Evolutionary conservation across 1,140 invertebrate species (phyloP).

Genomic region (Magallana gigas): DNA sequence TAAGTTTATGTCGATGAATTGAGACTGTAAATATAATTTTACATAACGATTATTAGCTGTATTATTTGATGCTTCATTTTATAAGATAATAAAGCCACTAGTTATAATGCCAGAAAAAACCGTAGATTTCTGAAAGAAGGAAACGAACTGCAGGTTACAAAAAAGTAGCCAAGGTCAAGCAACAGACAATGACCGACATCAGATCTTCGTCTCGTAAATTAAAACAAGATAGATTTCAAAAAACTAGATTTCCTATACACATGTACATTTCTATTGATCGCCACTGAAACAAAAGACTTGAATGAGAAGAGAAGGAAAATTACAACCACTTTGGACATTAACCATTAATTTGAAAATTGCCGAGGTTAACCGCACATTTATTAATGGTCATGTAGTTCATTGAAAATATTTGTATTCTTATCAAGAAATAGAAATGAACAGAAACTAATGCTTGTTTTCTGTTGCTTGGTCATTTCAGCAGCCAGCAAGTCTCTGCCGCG

Average conservation of each 20-base stretch:
- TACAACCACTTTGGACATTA: conserved; percentile 27
- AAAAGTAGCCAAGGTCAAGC: not conserved
- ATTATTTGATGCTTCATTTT: no score
- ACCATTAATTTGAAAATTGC: conserved; percentile 10
- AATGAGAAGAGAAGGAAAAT: not conserved
- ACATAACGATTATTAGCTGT: no score
- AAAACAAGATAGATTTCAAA: conserved; percentile 19
- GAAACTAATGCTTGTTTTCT: conserved; percentile 17
- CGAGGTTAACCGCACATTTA: conserved; percentile 23
- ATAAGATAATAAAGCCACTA: no score
- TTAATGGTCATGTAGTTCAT: conserved; percentile 32
- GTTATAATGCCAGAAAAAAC: no score
- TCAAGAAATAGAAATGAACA: conserved; percentile 12
- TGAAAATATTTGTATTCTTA: conserved; percentile 27
- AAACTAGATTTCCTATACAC: conserved; percentile 12
- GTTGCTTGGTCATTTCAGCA: not conserved
- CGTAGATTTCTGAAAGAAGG: not conserved
- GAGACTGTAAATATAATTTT: no score
- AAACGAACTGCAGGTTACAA: not conserved
- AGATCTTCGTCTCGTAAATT: not conserved
- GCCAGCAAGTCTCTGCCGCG: not conserved
- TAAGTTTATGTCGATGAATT: no score
- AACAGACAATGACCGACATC: not conserved
- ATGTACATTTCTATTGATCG: conserved; percentile 3
- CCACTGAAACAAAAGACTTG: conserved; percentile 16